Evolutionary conservation across 2,888 invertebrate species (phyloP), one percentile per base, ranked within the genome.

Genomic region (Pharmacophagus antenor): DNA sequence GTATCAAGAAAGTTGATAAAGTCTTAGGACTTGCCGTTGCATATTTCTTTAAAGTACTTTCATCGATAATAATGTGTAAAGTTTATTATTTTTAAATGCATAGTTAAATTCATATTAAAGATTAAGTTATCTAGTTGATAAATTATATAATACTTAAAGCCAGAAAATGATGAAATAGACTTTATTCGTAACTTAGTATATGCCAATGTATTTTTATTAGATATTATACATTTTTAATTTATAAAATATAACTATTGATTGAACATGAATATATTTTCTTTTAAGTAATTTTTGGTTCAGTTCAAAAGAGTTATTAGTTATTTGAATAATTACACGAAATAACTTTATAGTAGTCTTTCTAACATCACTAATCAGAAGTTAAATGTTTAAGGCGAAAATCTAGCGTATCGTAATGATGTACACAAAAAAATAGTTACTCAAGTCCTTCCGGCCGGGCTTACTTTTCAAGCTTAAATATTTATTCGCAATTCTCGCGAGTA

Each of bases 1-100:
- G 63, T 65, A 72, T 73, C 64, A 74, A 79, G 84, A 83, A 83
- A 84, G 79, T 80, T 77, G 77, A 62, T n/a, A 64, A 62, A 69
- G 71, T 76, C 61, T 66, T 74, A 67, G 64, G 67, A 66, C 64
- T 63, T 63, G 67, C 65, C 61, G 67, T 72, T 68, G 69, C 69
- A 66, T 74, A 71, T 70, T 79, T 78, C 74, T 71, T 65, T 67
- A 76, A 77, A 79, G 68, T 69, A 76, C 72, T 77, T 77, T 73
- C 70, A 69, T 71, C 65, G 63, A 64, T 69, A 74, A 73, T 74
- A 75, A 74, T 63, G 69, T 67, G 62, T 5, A n/a, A n/a, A 4
- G 37, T 37, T 37, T 2, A 37, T 8, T n/a, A 15, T 37, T n/a
- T 5, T 37, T 37, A n/a, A 4, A 37, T n/a, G n/a, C n/a, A 37